Percentiles rank a stretch among this genome's conserved stretches.
These are phyloP conservation scores for Vireo altiloquus DNA, from an alignment of 2,113 vertebrate genomes.

Conservation along the genomic window DNA sequence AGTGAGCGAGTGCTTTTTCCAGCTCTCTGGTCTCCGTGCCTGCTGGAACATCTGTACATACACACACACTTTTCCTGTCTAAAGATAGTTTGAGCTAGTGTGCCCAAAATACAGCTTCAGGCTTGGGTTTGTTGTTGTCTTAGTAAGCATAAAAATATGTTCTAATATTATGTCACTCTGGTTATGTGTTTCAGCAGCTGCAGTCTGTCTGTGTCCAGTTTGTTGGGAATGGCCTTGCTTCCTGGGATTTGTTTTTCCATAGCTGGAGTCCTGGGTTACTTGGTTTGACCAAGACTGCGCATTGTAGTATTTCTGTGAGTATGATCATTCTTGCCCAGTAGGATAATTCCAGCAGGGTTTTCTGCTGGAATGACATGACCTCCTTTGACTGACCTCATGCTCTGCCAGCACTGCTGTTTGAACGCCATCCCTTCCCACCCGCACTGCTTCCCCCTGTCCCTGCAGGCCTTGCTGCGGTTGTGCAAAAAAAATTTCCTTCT, in stretches of 20 bases:
- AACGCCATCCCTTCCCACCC: not conserved
- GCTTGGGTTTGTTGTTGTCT: slow-evolving; percentile 38
- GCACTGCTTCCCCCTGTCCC: not conserved
- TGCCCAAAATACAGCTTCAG: slow-evolving; percentile 45
- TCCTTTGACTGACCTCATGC: not conserved
- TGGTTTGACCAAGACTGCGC: not conserved
- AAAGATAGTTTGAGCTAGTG: slow-evolving; percentile 43
- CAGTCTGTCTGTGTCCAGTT: slow-evolving; percentile 50
- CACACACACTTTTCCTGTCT: slow-evolving; percentile 29
- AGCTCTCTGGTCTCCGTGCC: slow-evolving; percentile 28
- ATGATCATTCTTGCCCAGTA: not conserved
- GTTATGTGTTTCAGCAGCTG: slow-evolving; percentile 54
- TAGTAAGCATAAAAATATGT: slow-evolving; percentile 71
- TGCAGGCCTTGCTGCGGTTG: not conserved
- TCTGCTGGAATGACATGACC: not conserved
- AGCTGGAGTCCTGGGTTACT: not conserved
- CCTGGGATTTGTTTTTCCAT: slow-evolving; percentile 49
- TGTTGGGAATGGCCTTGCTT: slow-evolving; percentile 20
- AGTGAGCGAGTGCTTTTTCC: not conserved
- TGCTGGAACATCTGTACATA: slow-evolving; percentile 40
- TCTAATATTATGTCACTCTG: slow-evolving; percentile 52
- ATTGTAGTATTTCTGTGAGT: not conserved
- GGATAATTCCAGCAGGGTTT: not conserved
- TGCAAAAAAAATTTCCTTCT: not conserved
- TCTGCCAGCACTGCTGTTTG: not conserved